Percentiles rank a stretch among this genome's conserved stretches.
These are phyloP conservation scores for Hypolimnas misippus DNA, from an alignment of 2,888 invertebrate genomes.

Conservation along the genomic window DNA sequence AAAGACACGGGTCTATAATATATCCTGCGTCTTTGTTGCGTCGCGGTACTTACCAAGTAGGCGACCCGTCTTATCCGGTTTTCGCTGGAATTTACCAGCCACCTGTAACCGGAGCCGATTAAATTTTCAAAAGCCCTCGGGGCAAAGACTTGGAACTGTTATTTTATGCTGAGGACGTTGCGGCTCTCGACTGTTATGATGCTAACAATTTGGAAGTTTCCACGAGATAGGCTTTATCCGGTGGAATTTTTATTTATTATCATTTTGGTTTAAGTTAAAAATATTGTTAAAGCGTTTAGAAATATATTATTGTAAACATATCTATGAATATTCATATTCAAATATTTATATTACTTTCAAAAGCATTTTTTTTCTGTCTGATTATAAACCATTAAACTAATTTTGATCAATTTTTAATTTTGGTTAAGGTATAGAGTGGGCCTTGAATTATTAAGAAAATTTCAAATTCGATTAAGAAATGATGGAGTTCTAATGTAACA, in stretches of 20 bases:
- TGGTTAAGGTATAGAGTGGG: too few species aligned
- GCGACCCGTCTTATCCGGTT: constrained; percentile 52
- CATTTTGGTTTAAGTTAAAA: background rate
- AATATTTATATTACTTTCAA: too few species aligned
- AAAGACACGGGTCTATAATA: background rate
- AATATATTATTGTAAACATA: background rate
- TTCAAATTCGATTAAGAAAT: too few species aligned
- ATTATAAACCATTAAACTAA: too few species aligned
- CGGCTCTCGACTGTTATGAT: background rate
- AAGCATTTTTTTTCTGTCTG: too few species aligned
- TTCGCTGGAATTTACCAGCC: constrained; percentile 64
- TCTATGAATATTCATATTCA: too few species aligned
- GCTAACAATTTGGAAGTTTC: constrained; percentile 3
- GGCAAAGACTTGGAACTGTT: constrained; percentile 34
- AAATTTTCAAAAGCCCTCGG: constrained; percentile 61
- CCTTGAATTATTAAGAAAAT: too few species aligned
- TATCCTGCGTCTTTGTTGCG: background rate
- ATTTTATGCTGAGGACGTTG: constrained; percentile 17
- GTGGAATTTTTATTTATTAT: background rate
- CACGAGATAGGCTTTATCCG: background rate
- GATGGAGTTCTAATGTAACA: too few species aligned
- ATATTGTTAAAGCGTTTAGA: background rate
- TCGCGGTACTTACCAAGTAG: background rate
- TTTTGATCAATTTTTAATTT: too few species aligned
- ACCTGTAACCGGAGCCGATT: constrained; percentile 66